These are phyloP conservation scores for Cynodonichthys magdalenae DNA, from an alignment of 2,797 vertebrate genomes.

Conservation along the genomic window DNA sequence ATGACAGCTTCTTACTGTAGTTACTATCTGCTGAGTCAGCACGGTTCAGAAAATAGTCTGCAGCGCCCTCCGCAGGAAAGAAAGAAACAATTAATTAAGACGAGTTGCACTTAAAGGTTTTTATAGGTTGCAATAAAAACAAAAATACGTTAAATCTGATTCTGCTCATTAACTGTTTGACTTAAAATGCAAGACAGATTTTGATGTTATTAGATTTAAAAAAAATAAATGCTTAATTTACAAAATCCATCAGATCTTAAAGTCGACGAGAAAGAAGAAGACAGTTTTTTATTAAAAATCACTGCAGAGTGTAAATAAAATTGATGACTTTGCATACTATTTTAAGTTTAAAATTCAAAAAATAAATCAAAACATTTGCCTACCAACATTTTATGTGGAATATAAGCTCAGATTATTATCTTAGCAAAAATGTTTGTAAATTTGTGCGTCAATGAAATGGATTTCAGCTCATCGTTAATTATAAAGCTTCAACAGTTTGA, in stretches of 20 bases:
- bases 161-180: not conserved
- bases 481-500: no score
- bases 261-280: not conserved
- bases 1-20: slow-evolving; percentile 2
- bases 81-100: slow-evolving; percentile 1
- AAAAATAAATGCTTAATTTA: not conserved
- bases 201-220: no score
- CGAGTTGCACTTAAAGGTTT: not conserved
- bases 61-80: slow-evolving; percentile 76
- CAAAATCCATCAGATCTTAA: not conserved
- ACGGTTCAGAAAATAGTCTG: slow-evolving; percentile 66
- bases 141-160: not conserved
- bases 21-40: slow-evolving; percentile 7
- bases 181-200: not conserved
- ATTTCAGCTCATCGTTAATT: not conserved
- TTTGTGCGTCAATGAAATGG: not conserved
- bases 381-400: no score
- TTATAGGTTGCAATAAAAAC: not conserved
- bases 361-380: no score
- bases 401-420: no score
- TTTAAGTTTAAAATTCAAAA: no score
- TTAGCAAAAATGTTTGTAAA: not conserved
- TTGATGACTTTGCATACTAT: no score
- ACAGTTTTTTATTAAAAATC: no score
- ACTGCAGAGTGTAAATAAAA: no score